A percentile compares a stretch with the other conserved stretches of the same genome.
phyloP scores from a whole-genome alignment of 2,113 vertebrate species.

The Zapornia atra region DNA sequence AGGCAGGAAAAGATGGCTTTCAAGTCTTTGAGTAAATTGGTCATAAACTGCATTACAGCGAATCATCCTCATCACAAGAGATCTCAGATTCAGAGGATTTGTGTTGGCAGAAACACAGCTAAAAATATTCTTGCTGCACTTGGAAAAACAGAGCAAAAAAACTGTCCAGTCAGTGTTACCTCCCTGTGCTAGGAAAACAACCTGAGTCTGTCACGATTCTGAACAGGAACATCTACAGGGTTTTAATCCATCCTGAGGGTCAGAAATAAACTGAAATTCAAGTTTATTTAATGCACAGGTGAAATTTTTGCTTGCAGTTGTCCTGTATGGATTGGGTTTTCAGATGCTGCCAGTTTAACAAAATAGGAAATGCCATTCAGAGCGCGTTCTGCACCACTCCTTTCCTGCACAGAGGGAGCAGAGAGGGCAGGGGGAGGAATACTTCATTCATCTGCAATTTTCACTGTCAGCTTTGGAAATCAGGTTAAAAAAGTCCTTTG shows the following conservation, averaged over 20 bases:
- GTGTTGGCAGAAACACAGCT: slow-evolving; percentile 21
- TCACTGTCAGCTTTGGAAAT: slow-evolving; percentile 11
- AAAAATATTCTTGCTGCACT: slow-evolving; percentile 16
- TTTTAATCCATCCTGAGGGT: not conserved
- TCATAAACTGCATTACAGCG: not conserved
- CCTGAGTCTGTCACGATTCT: not conserved
- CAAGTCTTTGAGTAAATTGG: not conserved
- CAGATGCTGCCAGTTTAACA: slow-evolving; percentile 48
- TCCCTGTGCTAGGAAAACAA: not conserved
- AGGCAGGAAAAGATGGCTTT: not conserved
- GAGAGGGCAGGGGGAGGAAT: slow-evolving; percentile 64
- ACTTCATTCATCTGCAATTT: slow-evolving; percentile 51
- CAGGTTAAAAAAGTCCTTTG: slow-evolving; percentile 16
- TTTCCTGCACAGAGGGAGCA: slow-evolving; percentile 72
- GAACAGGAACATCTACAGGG: not conserved
- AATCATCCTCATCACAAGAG: not conserved
- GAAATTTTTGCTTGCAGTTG: not conserved
- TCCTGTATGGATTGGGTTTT: not conserved
- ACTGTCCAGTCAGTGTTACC: not conserved
- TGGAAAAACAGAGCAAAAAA: slow-evolving; percentile 27
- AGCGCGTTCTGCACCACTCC: slow-evolving; percentile 61
- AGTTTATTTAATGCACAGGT: not conserved
- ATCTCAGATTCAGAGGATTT: slow-evolving; percentile 32
- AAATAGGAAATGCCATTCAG: slow-evolving; percentile 78
- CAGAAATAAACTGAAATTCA: not conserved